phyloP scores from a whole-genome alignment of 2,113 vertebrate genomes.

The Paracanthobrama guichenoti region DNA sequence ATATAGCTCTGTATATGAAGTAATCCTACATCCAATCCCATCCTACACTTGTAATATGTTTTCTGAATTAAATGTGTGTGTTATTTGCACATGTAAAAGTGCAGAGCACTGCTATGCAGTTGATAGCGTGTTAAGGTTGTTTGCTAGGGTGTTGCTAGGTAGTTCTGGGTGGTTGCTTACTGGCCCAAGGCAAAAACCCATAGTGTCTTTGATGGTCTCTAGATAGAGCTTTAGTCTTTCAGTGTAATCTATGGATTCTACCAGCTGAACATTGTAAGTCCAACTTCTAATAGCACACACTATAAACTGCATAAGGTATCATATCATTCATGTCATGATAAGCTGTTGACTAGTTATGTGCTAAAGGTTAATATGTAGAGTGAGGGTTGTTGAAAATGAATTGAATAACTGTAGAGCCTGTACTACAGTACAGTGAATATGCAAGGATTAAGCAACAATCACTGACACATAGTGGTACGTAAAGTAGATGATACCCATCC shows the following conservation, averaged over 20 bases:
- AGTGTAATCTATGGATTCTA: neutral
- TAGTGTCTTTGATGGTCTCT: neutral
- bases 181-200: neutral
- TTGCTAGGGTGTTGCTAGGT: neutral
- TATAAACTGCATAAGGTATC: neutral
- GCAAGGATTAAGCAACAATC: neutral
- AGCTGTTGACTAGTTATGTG: neutral
- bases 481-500: slow-evolving; percentile 10
- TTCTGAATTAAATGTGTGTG: no score
- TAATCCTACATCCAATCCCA: no score
- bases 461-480: slow-evolving; percentile 16
- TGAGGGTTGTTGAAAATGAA: neutral
- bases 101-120: neutral
- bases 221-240: neutral
- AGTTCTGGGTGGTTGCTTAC: neutral
- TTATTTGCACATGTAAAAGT: no score
- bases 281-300: neutral
- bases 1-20: neutral
- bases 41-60: neutral
- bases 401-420: neutral
- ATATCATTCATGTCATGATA: neutral
- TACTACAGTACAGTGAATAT: neutral
- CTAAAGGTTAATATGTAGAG: neutral
- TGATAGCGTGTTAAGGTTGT: neutral
- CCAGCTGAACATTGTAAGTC: neutral